phyloP scores from a whole-genome alignment of 2,888 invertebrate genomes.

The Lasioglossum pauxillum region DNA sequence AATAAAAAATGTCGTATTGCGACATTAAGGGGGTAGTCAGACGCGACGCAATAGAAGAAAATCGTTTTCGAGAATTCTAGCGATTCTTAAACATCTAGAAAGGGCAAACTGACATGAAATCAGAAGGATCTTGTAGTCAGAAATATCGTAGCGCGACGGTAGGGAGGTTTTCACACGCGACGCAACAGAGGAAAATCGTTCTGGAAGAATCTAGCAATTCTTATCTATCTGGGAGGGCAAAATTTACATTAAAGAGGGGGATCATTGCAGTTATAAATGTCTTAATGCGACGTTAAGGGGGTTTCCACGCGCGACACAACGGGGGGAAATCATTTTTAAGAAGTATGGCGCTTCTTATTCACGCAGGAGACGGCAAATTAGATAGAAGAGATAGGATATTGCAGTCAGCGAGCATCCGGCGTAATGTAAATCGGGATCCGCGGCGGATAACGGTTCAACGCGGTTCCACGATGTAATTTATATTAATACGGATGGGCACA shows the following conservation, averaged over 20 bases:
- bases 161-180: too few species aligned
- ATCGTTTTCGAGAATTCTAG: too few species aligned
- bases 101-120: too few species aligned
- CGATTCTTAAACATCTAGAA: too few species aligned
- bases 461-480: conserved; percentile 32
- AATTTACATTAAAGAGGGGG: not conserved
- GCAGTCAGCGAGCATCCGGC: not conserved
- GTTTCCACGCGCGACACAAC: not conserved
- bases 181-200: not conserved
- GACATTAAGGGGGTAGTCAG: too few species aligned
- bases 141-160: too few species aligned
- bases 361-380: not conserved
- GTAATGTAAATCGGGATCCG: conserved; percentile 26
- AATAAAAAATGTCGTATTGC: too few species aligned
- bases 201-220: not conserved
- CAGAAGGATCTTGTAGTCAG: too few species aligned
- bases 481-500: conserved; percentile 32
- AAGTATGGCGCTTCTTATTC: not conserved
- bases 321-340: not conserved
- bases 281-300: not conserved
- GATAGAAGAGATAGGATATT: conserved; percentile 11
- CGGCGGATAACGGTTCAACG: conserved; percentile 18
- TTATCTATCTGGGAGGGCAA: not conserved
- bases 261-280: not conserved
- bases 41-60: too few species aligned